phyloP scores from a whole-genome alignment of 2,113 vertebrate genomes.

The Elachura formosa region DNA sequence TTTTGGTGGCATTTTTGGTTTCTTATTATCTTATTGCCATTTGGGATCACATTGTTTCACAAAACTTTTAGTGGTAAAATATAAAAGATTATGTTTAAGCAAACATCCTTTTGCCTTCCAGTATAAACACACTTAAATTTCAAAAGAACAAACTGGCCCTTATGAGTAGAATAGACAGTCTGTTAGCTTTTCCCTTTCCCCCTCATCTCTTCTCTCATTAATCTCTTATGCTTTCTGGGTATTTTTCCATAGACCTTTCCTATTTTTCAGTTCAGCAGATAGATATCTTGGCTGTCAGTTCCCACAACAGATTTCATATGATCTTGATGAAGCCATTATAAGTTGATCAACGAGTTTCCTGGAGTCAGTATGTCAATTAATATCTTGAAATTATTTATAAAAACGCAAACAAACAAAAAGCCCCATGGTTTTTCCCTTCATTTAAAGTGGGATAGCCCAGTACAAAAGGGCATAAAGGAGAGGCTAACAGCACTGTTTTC shows the following conservation, averaged over 20 bases:
- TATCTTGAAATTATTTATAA: neutral
- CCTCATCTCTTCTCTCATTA: neutral
- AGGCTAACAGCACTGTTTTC: neutral
- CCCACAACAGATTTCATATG: neutral
- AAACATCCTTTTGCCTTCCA: neutral
- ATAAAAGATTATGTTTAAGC: neutral
- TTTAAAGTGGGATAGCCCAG: neutral
- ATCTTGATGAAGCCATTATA: neutral
- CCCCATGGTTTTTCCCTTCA: fast-evolving
- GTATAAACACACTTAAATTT: neutral
- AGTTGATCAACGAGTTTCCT: neutral
- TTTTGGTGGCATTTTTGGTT: too few relatives aligned
- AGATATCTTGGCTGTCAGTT: neutral
- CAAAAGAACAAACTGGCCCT: neutral
- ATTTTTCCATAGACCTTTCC: neutral
- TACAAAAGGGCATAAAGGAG: neutral
- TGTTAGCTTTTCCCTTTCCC: neutral
- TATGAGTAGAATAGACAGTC: neutral
- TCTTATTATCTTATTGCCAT: neutral
- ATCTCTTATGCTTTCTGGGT: neutral
- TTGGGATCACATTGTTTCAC: neutral
- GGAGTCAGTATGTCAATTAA: neutral
- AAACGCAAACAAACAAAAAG: fast-evolving
- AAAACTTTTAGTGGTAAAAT: neutral
- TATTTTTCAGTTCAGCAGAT: neutral